These are phyloP conservation scores for Drosophila borborema DNA, from an alignment of 2,888 invertebrate genomes.

Conservation along the genomic window DNA sequence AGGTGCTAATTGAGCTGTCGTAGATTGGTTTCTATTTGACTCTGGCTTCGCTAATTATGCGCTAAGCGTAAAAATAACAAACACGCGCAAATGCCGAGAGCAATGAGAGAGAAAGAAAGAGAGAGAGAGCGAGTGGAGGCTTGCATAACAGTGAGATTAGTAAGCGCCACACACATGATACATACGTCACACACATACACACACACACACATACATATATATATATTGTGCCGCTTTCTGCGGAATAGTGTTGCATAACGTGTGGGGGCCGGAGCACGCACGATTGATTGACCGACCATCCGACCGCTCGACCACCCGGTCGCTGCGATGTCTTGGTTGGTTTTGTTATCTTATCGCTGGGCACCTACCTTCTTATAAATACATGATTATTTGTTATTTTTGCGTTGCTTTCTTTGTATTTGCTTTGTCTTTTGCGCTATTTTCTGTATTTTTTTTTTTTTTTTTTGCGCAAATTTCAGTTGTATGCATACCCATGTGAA, in stretches of 20 bases:
- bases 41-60: slow-evolving; percentile 22
- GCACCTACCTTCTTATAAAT: slow-evolving; percentile 30
- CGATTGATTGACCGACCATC: background rate
- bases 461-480: slow-evolving; percentile 13
- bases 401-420: background rate
- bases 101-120: background rate
- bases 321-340: background rate
- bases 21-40: slow-evolving; percentile 10
- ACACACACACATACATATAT: background rate
- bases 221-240: background rate
- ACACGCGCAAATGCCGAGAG: background rate
- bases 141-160: slow-evolving; percentile 40
- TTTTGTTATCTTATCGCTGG: slow-evolving; percentile 47
- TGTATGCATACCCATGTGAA: slow-evolving; percentile 24
- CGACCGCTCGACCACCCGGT: background rate
- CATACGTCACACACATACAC: slow-evolving; percentile 16
- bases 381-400: slow-evolving; percentile 1
- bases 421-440: background rate
- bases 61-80: slow-evolving; percentile 12
- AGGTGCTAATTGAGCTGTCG: slow-evolving; percentile 48
- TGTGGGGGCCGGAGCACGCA: background rate
- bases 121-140: slow-evolving; percentile 3
- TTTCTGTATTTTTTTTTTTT: background rate
- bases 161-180: slow-evolving; percentile 16
- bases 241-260: slow-evolving; percentile 5